Base-by-base conservation (phyloP, 1,140 invertebrate genomes). In the Tetramorium parvispinum region DNA sequence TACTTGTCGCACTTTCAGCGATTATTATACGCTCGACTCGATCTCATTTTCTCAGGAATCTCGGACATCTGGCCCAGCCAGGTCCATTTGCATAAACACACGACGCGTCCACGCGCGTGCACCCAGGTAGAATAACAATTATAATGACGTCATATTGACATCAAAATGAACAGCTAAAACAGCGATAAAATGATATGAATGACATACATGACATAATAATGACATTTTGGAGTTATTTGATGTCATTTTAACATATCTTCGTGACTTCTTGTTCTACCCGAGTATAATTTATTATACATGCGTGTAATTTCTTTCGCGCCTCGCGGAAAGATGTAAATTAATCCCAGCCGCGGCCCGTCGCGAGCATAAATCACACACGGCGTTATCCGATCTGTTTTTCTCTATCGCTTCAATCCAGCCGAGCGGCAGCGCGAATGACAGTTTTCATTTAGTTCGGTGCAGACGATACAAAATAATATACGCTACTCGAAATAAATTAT, bases 261-360 rank as follows among this genome's bases (percentile, higher is more conserved):
- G 3, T 32, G 32, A 32, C 32, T 32, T 32, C 32, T 32, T 32
- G 32, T 3, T 32, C 32, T 32, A 4, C 32, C 32, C 32, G 32
- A 3, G 32, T 32, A 3, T 3, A 32, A 32, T 32, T 32, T 32
- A 32, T 32, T 3, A 32, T 32, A 32, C 32, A 4, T 4, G 32
- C 32, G 32, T 65, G 51, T 66, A 79, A 85, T 88, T 79, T 51
- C 87, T 49, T 59, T 85, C 53, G 82, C 51, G n/a, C n/a, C 82
- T 89, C 82, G 77, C 75, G 88, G 57, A 75, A 85, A 85, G 46
- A 88, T 88, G 87, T 81, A 79, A 88, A 89, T 89, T 79, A 88
- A 89, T 88, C 85, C 51, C 24, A 68, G 43, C 4, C 79, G 53
- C 46, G 40, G n/a, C 49, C 82, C 32, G 43, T 65, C 46, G 24